Base-by-base conservation (phyloP, 2,113 vertebrate species). In the Parus major region DNA sequence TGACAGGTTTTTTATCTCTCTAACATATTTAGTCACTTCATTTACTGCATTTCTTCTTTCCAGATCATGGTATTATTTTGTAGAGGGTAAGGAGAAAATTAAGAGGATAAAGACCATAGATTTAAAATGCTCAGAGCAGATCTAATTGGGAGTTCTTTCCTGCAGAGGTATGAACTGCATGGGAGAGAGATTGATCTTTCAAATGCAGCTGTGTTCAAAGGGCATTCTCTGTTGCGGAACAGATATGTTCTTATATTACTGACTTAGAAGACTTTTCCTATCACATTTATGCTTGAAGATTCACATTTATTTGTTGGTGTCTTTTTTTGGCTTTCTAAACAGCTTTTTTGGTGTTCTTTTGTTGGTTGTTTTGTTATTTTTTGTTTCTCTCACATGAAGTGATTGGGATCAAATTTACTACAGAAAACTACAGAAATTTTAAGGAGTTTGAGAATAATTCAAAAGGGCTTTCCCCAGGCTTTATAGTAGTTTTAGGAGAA, bases 261-360 rank as follows among this genome's bases (percentile, higher is more conserved):
- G 33, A 23, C 28, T 47, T 35, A 24, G 44, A 70, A 92, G 86
- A 52, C n/a, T 17, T 14, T 53, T 13, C 19, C 4, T 66, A 15
- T 39, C 27, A 18, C 9, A 52, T 57, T 83, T 61, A 36, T 72
- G 9, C 24, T 55, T 78, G 39, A 81, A 66, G 31, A 76, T 36
- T 76, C 61, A 18, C 0, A 0, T 56, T 76, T 79, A 15, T 41
- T 65, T 80, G 5, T 2, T 35, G 9, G 1, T 17, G 17, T 2
- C 1, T 9, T 10, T 76, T 76, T 66, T 81, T 66, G 6, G 3
- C 13, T 69, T 64, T 77, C 7, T 33, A 57, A 65, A 57, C 20
- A 28, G 4, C 49, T 52, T 42, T 42, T 66, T 82, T 27, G 10
- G 9, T n/a, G 11, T 0, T 6, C 17, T 28, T 20, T 36, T 3